A percentile compares a stretch with the other conserved stretches of the same genome.
Conservation (phyloP, 2,888 invertebrate genomes). For the Caenorhabditis sp. region DNA sequence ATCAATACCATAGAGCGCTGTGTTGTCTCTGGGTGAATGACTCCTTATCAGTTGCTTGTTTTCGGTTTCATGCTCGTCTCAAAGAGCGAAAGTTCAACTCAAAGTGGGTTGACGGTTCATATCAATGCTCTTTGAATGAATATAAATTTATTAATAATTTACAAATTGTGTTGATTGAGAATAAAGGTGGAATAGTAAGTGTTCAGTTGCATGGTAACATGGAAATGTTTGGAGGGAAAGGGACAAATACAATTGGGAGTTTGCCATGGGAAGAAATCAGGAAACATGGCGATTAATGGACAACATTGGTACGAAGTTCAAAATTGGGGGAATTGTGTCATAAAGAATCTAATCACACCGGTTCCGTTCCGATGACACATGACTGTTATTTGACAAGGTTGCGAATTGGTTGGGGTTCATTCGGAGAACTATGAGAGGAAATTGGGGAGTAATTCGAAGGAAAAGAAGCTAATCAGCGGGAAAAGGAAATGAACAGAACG, state of each 20-base stretch:
- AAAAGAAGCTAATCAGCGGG: background rate
- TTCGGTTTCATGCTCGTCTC: conserved; percentile 11
- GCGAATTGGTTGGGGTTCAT: background rate
- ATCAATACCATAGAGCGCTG: conserved; percentile 41
- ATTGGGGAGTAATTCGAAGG: background rate
- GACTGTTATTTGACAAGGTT: background rate
- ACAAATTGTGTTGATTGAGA: no score
- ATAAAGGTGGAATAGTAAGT: no score
- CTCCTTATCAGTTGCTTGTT: conserved; percentile 41
- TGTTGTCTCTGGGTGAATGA: conserved; percentile 1
- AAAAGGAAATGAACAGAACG: background rate
- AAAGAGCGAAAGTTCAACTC: no score
- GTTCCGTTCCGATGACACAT: conserved; percentile 2
- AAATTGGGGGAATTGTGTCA: background rate
- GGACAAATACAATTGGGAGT: background rate
- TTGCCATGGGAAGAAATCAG: background rate
- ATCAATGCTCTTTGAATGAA: no score
- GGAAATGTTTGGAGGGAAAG: conserved; percentile 1
- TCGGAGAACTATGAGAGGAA: background rate
- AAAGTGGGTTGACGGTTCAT: no score
- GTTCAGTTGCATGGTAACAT: no score
- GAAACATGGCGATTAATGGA: background rate
- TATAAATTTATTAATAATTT: conserved; percentile 15
- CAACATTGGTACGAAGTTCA: background rate
- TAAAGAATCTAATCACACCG: background rate